Conservation (phyloP, 64 coral and sea anemone genomes). For the Acropora tenuis region DNA sequence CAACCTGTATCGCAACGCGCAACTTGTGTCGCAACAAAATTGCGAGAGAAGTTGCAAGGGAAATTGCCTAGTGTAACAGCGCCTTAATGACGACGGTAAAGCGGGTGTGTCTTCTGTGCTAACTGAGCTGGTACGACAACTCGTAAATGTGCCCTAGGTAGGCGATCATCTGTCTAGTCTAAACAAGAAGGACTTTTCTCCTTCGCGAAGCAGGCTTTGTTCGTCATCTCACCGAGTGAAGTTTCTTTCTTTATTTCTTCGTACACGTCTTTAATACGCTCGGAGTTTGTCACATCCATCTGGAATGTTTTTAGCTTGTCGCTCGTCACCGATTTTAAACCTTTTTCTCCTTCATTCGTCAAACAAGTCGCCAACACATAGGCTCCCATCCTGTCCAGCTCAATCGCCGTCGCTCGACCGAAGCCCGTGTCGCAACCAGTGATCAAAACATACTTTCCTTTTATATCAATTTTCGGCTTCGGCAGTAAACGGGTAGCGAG, state of each 20-base stretch:
- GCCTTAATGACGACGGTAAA: too few species aligned
- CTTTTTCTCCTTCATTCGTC: conserved; percentile 46
- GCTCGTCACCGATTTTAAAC: conserved; percentile 32
- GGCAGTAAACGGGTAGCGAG: neutral
- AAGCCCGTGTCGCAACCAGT: conserved; percentile 80
- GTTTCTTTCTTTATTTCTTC: conserved; percentile 41
- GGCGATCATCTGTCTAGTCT: too few species aligned
- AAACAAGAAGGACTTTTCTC: too few species aligned
- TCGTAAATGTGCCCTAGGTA: too few species aligned
- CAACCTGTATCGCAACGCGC: too few species aligned
- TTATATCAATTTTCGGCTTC: conserved; percentile 16
- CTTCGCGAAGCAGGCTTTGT: neutral
- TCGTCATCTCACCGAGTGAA: neutral
- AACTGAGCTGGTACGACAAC: too few species aligned
- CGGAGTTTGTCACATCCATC: conserved; percentile 61
- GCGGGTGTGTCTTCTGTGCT: too few species aligned
- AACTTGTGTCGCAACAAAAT: too few species aligned
- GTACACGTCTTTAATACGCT: conserved; percentile 62
- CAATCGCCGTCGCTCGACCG: conserved; percentile 60
- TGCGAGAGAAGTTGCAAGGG: too few species aligned
- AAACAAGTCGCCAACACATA: conserved; percentile 72
- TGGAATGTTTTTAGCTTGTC: conserved; percentile 18
- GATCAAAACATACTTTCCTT: conserved; percentile 61
- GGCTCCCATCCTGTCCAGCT: conserved; percentile 58
- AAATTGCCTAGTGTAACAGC: too few species aligned